Conservation (phyloP, 1,140 invertebrate genomes). For the Mizuhopecten yessoensis region DNA sequence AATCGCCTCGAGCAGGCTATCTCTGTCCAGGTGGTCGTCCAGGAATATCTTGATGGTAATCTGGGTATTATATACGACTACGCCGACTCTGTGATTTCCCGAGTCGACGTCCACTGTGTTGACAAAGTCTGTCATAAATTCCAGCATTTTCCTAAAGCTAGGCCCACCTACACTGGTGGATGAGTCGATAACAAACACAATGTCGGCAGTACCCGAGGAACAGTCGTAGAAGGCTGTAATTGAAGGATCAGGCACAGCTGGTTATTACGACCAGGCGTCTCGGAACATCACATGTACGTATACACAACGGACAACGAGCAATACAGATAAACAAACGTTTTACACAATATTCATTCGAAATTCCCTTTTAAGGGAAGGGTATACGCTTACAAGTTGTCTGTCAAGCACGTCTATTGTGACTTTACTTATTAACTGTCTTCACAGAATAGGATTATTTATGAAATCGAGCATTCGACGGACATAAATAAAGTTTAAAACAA, state of each 20-base stretch:
- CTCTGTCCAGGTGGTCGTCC: constrained; percentile 42
- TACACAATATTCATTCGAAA: too few species aligned
- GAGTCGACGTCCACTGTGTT: constrained; percentile 45
- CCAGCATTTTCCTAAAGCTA: constrained; percentile 57
- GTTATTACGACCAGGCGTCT: neutral
- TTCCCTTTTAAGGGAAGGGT: too few species aligned
- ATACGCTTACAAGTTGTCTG: too few species aligned
- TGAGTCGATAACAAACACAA: constrained; percentile 73
- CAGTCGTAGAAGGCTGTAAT: constrained; percentile 65
- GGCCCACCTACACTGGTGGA: constrained; percentile 64
- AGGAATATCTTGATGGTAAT: constrained; percentile 51
- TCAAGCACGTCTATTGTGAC: too few species aligned
- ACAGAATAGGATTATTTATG: too few species aligned
- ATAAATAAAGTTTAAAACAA: too few species aligned
- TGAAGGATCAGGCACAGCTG: too few species aligned
- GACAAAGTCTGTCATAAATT: constrained; percentile 53
- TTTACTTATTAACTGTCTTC: too few species aligned
- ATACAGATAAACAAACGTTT: too few species aligned
- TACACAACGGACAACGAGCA: too few species aligned
- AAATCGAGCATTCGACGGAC: too few species aligned
- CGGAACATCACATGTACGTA: neutral
- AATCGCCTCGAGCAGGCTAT: constrained; percentile 64
- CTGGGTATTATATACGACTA: constrained; percentile 50
- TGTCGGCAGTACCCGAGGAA: constrained; percentile 68
- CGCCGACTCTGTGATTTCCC: constrained; percentile 51